A percentile compares a stretch with the other conserved stretches of the same genome.
These are phyloP conservation scores for Chlorospingus flavigularis DNA, from an alignment of 2,797 vertebrate species.

Conservation along the genomic window DNA sequence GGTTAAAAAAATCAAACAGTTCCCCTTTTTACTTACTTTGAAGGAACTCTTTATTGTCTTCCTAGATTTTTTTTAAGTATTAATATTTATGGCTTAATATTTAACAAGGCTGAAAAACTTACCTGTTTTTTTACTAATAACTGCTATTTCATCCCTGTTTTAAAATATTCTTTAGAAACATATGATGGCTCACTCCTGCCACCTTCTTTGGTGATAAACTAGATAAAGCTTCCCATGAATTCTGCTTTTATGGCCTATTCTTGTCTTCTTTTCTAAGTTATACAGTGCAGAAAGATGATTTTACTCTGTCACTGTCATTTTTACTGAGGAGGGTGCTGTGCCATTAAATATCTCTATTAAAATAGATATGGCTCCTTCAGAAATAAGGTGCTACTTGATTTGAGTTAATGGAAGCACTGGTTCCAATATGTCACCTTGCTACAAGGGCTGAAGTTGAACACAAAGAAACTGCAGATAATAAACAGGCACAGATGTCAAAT, in stretches of 20 bases:
- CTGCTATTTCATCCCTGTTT: background rate
- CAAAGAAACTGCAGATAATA: background rate
- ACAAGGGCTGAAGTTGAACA: background rate
- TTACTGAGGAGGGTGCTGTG: background rate
- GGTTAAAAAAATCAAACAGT: background rate
- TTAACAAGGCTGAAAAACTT: background rate
- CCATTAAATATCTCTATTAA: slow-evolving; percentile 23
- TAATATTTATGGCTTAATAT: slow-evolving; percentile 39
- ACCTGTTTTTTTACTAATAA: background rate
- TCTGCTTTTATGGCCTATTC: slow-evolving; percentile 46
- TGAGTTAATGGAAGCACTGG: background rate
- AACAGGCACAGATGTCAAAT: background rate
- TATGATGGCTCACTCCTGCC: slow-evolving; percentile 3
- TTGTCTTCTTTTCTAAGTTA: slow-evolving; percentile 42
- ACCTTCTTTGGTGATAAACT: slow-evolving; percentile 44
- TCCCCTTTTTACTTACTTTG: background rate
- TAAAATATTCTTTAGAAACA: slow-evolving; percentile 13
- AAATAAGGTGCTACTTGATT: background rate
- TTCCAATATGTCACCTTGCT: slow-evolving; percentile 6
- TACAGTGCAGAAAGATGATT: slow-evolving; percentile 4
- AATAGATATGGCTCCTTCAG: slow-evolving; percentile 8
- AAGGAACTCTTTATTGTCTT: background rate
- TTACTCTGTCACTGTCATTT: slow-evolving; percentile 40
- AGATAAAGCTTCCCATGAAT: slow-evolving; percentile 52
- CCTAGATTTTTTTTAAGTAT: background rate